These are phyloP conservation scores for Lerista edwardsae DNA, from an alignment of 2,797 vertebrate genomes.

Conservation along the genomic window DNA sequence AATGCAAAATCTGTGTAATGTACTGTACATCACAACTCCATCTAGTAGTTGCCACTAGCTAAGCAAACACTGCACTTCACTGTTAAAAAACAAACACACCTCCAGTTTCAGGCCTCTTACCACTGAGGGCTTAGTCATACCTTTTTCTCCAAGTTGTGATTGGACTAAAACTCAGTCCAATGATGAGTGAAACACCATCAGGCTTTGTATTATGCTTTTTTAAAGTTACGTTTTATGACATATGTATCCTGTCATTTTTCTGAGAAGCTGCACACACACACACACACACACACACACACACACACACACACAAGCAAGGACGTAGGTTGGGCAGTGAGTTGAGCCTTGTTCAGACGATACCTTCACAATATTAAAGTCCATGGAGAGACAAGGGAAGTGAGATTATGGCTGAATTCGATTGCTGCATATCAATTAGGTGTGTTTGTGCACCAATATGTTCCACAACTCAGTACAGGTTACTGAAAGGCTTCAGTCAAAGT, in stretches of 20 bases:
- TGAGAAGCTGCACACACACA: too few species aligned
- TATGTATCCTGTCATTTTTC: background rate
- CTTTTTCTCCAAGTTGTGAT: background rate
- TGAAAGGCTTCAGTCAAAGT: too few species aligned
- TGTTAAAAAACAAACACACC: background rate
- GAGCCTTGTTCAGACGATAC: too few species aligned
- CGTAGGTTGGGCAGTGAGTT: too few species aligned
- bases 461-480: too few species aligned
- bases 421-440: too few species aligned
- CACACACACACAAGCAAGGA: too few species aligned
- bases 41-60: background rate
- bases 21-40: background rate
- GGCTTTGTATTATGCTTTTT: background rate
- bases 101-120: background rate
- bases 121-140: background rate
- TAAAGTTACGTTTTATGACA: background rate
- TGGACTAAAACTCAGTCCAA: slow-evolving; percentile 10
- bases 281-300: too few species aligned
- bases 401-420: too few species aligned
- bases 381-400: too few species aligned
- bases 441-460: too few species aligned
- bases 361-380: too few species aligned
- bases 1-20: background rate
- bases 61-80: background rate
- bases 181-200: background rate